Percentiles rank a stretch among this genome's conserved stretches.
Evolutionary conservation across 2,113 vertebrate species (phyloP).

Genomic region (Tapirus terrestris): DNA sequence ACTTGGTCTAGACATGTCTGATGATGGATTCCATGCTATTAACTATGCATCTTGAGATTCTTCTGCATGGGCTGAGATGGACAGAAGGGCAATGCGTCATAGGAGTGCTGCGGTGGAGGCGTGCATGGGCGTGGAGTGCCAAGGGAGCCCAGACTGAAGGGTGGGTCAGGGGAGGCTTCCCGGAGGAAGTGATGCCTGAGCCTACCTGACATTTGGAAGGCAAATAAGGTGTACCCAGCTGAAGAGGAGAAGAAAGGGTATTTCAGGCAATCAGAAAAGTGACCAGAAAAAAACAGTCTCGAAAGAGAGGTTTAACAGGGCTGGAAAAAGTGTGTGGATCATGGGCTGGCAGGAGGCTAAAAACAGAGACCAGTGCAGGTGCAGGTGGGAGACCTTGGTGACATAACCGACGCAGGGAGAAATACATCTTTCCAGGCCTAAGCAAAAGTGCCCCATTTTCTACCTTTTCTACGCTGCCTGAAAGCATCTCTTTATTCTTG

Average conservation of each 20-base stretch:
- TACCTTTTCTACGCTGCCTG: background rate
- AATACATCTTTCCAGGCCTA: background rate
- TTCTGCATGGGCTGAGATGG: background rate
- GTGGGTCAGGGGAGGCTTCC: background rate
- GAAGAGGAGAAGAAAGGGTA: background rate
- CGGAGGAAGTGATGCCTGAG: background rate
- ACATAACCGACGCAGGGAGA: background rate
- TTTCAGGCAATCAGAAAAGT: background rate
- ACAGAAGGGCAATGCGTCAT: background rate
- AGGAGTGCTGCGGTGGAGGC: background rate
- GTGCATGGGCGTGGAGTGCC: background rate
- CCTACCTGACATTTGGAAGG: background rate
- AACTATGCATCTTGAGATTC: background rate
- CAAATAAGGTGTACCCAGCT: background rate
- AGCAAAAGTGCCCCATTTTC: background rate
- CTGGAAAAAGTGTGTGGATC: background rate
- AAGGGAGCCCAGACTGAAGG: background rate
- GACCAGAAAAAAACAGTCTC: background rate
- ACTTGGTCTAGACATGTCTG: background rate
- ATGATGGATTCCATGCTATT: background rate
- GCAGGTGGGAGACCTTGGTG: accelerated
- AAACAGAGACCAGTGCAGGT: background rate
- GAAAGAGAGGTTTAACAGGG: background rate
- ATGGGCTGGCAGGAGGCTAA: background rate
- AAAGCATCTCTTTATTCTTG: background rate